Evolutionary conservation across 2,113 vertebrate species (phyloP), one percentile per base, ranked within the genome.

Genomic region (Misgurnus anguillicaudatus): DNA sequence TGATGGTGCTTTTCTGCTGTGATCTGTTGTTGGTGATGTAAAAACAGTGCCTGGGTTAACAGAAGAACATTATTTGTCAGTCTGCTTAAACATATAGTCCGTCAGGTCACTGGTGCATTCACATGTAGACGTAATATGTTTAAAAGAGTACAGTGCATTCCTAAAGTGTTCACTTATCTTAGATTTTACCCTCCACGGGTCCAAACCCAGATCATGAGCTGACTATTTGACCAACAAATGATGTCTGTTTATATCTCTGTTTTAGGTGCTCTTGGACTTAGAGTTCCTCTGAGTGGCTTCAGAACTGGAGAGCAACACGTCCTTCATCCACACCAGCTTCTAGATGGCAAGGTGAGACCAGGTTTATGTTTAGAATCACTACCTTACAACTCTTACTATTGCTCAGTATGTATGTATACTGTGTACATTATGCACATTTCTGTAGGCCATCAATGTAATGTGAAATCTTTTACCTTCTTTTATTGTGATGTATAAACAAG

Each of bases 341-440:
- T 95, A 0, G 93, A 95, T 80, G 93, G 94, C 73, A 94, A 91
- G 92, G 94, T 95, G 86, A 84, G 75, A 6, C 39, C n/a, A 70
- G 24, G 39, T 2, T 2, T 13, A 31, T 70, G 10, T 53, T 53
- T 36, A 42, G 70, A 61, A 45, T 39, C 4, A 60, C 9, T 45
- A 42, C 19, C 16, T 17, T 31, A 60, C 16, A 16, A 14, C 71
- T 51, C 14, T 17, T 69, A 19, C 41, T 21, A 13, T 66, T 66
- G 19, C 11, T 9, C 11, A 4, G 4, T 24, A 24, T 24, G 24
- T 24, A 7, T 39, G 17, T 36, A 41, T 57, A 41, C 0, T 38
- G 48, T 55, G 31, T 39, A 31, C 36, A 5, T 17, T 10, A 41
- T 19, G 2, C 36, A 71, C 57, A 17, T 9, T 31, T 70, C 5